These are phyloP conservation scores for Ornithoptera alexandrae DNA, from an alignment of 2,888 invertebrate genomes.

Conservation along the genomic window DNA sequence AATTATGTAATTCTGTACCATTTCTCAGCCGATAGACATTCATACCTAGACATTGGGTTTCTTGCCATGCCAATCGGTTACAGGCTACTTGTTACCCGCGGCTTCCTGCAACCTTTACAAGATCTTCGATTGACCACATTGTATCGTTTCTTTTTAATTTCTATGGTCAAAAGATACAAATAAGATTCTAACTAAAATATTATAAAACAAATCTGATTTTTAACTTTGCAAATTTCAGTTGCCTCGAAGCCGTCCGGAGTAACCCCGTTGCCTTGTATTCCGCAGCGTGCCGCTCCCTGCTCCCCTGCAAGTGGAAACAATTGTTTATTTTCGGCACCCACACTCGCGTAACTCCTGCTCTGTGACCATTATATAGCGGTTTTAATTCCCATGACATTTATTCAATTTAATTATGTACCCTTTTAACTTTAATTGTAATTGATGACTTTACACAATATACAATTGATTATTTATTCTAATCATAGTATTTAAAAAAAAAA, in stretches of 20 bases:
- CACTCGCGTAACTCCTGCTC: constrained; percentile 53
- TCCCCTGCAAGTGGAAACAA: constrained; percentile 66
- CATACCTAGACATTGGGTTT: too few relatives aligned
- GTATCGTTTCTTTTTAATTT: too few relatives aligned
- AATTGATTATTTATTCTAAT: background rate
- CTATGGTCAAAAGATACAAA: too few relatives aligned
- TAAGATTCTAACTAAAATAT: background rate
- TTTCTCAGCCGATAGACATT: too few relatives aligned
- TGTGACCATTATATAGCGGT: constrained; percentile 43
- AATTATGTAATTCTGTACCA: too few relatives aligned
- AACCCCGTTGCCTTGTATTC: constrained; percentile 54
- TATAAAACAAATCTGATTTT: background rate
- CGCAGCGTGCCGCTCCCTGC: constrained; percentile 51
- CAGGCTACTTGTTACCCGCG: too few relatives aligned
- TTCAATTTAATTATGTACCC: constrained; percentile 27
- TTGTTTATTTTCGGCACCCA: constrained; percentile 76
- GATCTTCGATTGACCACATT: too few relatives aligned
- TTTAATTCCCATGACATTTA: constrained; percentile 20
- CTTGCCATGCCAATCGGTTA: too few relatives aligned
- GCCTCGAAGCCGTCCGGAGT: constrained; percentile 39
- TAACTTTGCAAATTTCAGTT: constrained; percentile 34
- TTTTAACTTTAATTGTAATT: constrained; percentile 23
- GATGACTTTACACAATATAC: constrained; percentile 9
- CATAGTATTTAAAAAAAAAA: background rate
- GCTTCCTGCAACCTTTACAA: too few relatives aligned